phyloP scores from a whole-genome alignment of 2,113 vertebrate species.

The Spermophilus dauricus region DNA sequence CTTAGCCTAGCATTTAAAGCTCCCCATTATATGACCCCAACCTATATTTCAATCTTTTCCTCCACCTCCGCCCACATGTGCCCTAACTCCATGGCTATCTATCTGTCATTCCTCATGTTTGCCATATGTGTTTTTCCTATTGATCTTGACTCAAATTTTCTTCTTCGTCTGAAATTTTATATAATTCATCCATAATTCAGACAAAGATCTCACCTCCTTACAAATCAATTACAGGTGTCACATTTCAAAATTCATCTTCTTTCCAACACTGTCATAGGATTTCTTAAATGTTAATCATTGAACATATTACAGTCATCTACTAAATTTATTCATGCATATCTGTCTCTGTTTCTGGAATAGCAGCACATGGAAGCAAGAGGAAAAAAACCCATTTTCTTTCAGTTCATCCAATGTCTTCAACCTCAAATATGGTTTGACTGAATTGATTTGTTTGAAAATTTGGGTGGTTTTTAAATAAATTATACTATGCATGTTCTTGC shows the following conservation, averaged over 20 bases:
- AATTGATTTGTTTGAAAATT: conserved; percentile 24
- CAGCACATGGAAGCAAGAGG: not conserved
- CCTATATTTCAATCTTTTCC: not conserved
- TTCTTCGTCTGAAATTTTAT: not conserved
- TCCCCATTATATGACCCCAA: not conserved
- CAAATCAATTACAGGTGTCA: not conserved
- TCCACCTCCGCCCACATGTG: not conserved
- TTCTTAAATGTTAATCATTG: conserved; percentile 6
- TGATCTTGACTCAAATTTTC: not conserved
- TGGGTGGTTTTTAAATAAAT: not conserved
- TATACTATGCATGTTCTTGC: not conserved
- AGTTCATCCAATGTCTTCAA: not conserved
- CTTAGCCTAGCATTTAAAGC: conserved; percentile 50
- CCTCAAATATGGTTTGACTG: not conserved
- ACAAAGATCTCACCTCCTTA: not conserved
- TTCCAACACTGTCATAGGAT: not conserved
- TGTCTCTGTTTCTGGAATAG: not conserved
- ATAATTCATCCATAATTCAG: conserved; percentile 32
- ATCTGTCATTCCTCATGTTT: not conserved
- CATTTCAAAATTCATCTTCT: conserved; percentile 7
- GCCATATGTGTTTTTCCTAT: not conserved
- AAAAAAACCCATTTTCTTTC: not conserved
- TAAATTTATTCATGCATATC: not conserved
- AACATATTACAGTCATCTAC: not conserved
- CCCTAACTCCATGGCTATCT: not conserved